Evolutionary conservation across 37 sponge, comb jelly and placozoan species (phyloP).

Genomic region (Diacarnus erythraeanus): DNA sequence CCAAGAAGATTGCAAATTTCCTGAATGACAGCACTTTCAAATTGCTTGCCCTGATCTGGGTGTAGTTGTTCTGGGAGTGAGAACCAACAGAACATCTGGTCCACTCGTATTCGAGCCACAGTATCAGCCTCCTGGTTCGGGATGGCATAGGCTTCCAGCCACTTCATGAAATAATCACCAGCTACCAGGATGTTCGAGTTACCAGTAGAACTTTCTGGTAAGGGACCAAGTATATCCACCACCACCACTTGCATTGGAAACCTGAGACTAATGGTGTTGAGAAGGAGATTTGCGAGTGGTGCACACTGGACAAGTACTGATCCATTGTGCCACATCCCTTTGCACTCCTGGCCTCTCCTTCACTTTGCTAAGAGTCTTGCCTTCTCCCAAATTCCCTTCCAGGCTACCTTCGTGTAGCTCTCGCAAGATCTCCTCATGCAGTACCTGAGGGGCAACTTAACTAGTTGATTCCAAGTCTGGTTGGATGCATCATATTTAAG

Average conservation of each 20-base stretch:
- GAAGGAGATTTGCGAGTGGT: constrained; percentile 1
- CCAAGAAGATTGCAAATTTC: constrained; percentile 22
- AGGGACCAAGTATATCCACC: constrained; percentile 41
- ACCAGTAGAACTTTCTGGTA: constrained; percentile 27
- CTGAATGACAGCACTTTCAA: too few species aligned
- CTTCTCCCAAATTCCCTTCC: constrained; percentile 6
- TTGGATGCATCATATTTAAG: too few species aligned
- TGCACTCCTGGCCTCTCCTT: too few species aligned
- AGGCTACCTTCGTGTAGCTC: constrained; percentile 12
- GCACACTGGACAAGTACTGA: constrained; percentile 46
- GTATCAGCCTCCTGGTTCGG: too few species aligned
- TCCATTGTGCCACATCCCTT: too few species aligned
- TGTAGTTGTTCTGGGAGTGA: too few species aligned
- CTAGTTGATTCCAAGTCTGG: too few species aligned
- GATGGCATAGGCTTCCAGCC: too few species aligned
- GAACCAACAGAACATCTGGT: constrained; percentile 60
- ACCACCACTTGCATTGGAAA: constrained; percentile 31
- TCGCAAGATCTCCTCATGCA: not conserved
- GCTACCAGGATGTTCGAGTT: constrained; percentile 58
- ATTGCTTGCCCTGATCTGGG: too few species aligned
- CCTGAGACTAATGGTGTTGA: constrained; percentile 21
- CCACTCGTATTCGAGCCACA: constrained; percentile 32
- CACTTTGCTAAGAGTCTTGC: constrained; percentile 20
- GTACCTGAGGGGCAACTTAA: constrained; percentile 11
- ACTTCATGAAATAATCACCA: constrained; percentile 62